Evolutionary conservation across 1,140 invertebrate species (phyloP).

Genomic region (Magallana angulata): DNA sequence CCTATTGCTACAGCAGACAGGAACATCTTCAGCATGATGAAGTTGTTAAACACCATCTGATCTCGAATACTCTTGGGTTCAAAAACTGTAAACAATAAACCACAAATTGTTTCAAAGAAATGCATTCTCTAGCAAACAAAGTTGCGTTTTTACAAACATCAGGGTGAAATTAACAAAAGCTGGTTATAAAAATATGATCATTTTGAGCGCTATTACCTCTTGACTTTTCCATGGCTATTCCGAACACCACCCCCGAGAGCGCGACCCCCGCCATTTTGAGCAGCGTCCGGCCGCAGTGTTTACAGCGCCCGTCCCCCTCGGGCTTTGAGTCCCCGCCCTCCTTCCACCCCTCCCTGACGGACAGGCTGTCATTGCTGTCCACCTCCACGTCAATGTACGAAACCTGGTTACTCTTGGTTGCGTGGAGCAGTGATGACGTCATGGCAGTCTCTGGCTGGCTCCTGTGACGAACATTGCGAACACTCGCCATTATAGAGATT

Average conservation of each 20-base stretch:
- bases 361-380: background rate
- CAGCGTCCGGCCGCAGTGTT: background rate
- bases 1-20: conserved; percentile 67
- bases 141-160: too few relatives aligned
- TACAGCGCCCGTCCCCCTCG: background rate
- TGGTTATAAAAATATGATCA: too few relatives aligned
- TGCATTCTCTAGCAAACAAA: too few relatives aligned
- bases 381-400: background rate
- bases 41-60: conserved; percentile 73
- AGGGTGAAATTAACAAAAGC: too few relatives aligned
- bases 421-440: background rate
- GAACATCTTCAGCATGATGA: conserved; percentile 75
- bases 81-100: conserved; percentile 66
- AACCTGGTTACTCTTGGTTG: conserved; percentile 10
- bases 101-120: too few relatives aligned
- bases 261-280: background rate
- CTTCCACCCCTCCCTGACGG: background rate
- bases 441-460: background rate
- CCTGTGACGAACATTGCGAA: background rate
- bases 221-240: conserved; percentile 37
- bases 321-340: background rate
- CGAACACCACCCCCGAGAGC: conserved; percentile 29
- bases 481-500: too few relatives aligned
- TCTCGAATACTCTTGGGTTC: conserved; percentile 69
- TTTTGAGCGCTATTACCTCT: background rate